Percentiles rank a stretch among this genome's conserved stretches.
These are phyloP conservation scores for Eristalis pertinax DNA, from an alignment of 2,888 invertebrate species.

Conservation along the genomic window DNA sequence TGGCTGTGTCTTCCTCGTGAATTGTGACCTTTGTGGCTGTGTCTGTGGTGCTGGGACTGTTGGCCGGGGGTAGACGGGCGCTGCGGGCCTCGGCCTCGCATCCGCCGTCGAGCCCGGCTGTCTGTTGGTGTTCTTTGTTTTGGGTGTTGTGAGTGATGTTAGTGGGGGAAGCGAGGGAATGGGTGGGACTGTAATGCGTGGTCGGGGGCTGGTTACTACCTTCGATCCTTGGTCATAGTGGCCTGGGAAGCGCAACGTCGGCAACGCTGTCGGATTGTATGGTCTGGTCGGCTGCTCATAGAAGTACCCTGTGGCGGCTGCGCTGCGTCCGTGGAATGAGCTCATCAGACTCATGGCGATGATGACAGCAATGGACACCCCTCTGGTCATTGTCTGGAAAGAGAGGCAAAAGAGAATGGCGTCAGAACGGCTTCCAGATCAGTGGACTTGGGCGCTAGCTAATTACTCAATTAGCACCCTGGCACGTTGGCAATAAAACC, in stretches of 20 bases:
- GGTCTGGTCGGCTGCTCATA: conserved; percentile 75
- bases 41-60: not conserved
- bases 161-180: conserved; percentile 77
- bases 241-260: conserved; percentile 54
- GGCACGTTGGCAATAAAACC: conserved; percentile 22
- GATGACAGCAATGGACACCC: conserved; percentile 16
- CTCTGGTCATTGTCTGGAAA: conserved; percentile 53
- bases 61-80: not conserved
- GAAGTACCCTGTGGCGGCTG: conserved; percentile 75
- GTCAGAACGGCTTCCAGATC: not conserved
- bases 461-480: conserved; percentile 52
- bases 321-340: conserved; percentile 2
- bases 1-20: conserved; percentile 1
- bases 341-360: conserved; percentile 33
- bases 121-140: conserved; percentile 49
- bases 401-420: conserved; percentile 14
- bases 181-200: conserved; percentile 75
- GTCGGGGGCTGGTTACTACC: conserved; percentile 73
- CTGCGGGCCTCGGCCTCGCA: not conserved
- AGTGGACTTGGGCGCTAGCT: not conserved
- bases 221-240: conserved; percentile 44
- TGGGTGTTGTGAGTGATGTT: conserved; percentile 74
- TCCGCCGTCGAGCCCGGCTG: conserved; percentile 27
- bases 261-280: conserved; percentile 60
- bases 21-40: not conserved